phyloP scores from a whole-genome alignment of 2,797 vertebrate genomes.

The Urocyon cinereoargenteus region DNA sequence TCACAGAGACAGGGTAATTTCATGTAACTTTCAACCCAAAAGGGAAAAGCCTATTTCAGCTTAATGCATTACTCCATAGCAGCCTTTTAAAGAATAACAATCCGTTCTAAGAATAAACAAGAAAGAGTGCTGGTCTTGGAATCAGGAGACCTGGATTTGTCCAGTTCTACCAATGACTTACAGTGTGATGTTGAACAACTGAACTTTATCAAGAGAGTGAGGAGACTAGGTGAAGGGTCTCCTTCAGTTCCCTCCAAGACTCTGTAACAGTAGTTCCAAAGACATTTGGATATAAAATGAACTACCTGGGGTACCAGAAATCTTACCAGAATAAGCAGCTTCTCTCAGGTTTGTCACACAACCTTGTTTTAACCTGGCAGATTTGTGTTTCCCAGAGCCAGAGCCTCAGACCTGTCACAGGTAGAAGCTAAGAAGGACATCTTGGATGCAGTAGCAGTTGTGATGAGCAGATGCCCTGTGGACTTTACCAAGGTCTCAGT shows the following conservation, averaged over 20 bases:
- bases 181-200: background rate
- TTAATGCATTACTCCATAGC: background rate
- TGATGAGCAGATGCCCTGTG: background rate
- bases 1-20: conserved; percentile 32
- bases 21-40: conserved; percentile 22
- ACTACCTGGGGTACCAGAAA: background rate
- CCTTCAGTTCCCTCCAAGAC: background rate
- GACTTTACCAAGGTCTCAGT: background rate
- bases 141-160: background rate
- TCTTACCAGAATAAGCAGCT: background rate
- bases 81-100: conserved; percentile 52
- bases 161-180: background rate
- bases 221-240: background rate
- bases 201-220: background rate
- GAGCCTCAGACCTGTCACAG: background rate
- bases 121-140: conserved; percentile 4
- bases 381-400: background rate
- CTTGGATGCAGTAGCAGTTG: background rate
- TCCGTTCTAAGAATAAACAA: conserved; percentile 45
- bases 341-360: background rate
- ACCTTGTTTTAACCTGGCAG: background rate
- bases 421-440: background rate
- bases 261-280: background rate
- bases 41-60: conserved; percentile 31
- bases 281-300: background rate